Percentiles rank a stretch among this genome's conserved stretches.
These are phyloP conservation scores for Streptopelia turtur DNA, from an alignment of 2,797 vertebrate species.

Conservation along the genomic window DNA sequence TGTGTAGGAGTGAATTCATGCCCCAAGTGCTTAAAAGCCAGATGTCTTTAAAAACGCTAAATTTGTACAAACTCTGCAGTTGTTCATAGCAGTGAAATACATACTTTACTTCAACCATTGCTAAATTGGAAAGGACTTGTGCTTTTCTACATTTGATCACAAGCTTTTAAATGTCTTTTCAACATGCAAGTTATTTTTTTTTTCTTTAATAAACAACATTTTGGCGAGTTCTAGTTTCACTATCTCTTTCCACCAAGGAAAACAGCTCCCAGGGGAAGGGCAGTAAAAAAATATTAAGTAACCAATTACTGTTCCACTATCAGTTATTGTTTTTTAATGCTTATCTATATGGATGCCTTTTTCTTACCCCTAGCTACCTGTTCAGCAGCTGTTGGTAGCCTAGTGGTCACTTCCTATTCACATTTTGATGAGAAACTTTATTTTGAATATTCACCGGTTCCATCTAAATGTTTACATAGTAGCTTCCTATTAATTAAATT, in stretches of 20 bases:
- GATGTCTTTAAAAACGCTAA: neutral
- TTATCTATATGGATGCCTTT: slow-evolving; percentile 13
- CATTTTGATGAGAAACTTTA: slow-evolving; percentile 32
- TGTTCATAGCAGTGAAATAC: neutral
- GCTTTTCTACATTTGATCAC: neutral
- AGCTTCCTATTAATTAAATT: slow-evolving; percentile 35
- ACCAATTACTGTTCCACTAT: neutral
- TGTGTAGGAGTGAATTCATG: neutral
- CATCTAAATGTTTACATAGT: slow-evolving; percentile 36
- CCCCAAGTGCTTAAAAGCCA: neutral
- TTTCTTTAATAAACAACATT: neutral
- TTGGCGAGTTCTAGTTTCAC: neutral
- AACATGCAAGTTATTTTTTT: neutral
- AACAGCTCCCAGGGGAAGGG: neutral
- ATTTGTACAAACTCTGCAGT: neutral
- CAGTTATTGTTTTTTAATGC: slow-evolving; percentile 1
- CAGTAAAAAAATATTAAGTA: slow-evolving; percentile 14
- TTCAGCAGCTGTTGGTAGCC: slow-evolving; percentile 47
- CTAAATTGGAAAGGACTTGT: neutral
- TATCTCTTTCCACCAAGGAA: neutral
- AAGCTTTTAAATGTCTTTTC: neutral
- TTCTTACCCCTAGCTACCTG: neutral
- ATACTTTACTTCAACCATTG: neutral
- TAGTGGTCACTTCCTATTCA: slow-evolving; percentile 22
- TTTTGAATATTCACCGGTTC: slow-evolving; percentile 33